Base-by-base conservation (phyloP, 2,113 vertebrate species). In the Pluvialis apricaria region DNA sequence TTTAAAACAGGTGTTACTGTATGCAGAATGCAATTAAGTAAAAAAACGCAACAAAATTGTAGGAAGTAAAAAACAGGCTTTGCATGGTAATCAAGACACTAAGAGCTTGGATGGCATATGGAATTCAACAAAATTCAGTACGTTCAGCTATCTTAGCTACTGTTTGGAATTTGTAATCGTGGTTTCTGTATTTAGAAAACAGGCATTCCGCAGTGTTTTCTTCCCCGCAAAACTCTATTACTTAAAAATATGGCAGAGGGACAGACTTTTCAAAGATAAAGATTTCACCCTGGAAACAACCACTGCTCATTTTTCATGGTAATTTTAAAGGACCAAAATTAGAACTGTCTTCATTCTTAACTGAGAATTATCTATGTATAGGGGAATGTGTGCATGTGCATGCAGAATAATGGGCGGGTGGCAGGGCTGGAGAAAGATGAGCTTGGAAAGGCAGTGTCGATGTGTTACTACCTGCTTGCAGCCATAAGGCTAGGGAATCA, bases 401-500 rank as follows among this genome's bases (percentile, higher is more conserved):
- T 69, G 52, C 78, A 34, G 72, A 83, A 8, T 17, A 38, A 19
- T 1, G n/a, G 87, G 83, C 11, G 22, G 38, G 71, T 82, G 83
- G 45, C 64, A 64, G 84, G 82, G 25, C 95, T 31, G 57, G 51
- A 82, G 96, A 88, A 65, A 57, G 97, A 96, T 82, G 94, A 90
- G 96, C 36, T 83, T 45, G 9, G 91, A 64, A 51, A 95, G 94
- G 91, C 52, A 47, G 71, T 85, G 97, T 96, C 90, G 52, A 90
- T 73, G 71, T 62, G 88, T 75, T 91, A 80, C 96, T 96, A 87
- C 96, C 97, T 96, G 96, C 97, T 96, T 80, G 97, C 97, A 97
- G 97, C 97, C 97, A 96, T 92, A 96, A 96, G 97, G 98, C 97
- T 87, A 29, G 96, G 97, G 98, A 98, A 97, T 98, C 98, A 97